A percentile compares a stretch with the other conserved stretches of the same genome.
phyloP scores from a whole-genome alignment of 2,797 vertebrate species.

The Synaphobranchus kaupii region DNA sequence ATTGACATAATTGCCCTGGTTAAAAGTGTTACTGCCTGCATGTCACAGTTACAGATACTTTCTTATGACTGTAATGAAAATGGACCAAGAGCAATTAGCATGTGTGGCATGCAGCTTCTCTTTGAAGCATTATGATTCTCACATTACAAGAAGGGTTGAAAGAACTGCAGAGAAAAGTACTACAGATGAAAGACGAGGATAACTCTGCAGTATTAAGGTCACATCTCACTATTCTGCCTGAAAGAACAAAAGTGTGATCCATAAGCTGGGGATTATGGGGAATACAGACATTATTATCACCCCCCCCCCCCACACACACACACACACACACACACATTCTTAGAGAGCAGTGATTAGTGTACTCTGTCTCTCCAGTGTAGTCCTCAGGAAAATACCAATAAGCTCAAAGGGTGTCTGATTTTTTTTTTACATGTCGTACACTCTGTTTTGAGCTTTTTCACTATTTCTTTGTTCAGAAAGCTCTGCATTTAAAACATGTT shows the following conservation, averaged over 20 bases:
- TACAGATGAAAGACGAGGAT: background rate
- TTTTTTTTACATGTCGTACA: background rate
- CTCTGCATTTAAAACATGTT: background rate
- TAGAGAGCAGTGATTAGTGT: background rate
- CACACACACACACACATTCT: background rate
- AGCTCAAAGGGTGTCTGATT: background rate
- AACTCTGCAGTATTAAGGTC: background rate
- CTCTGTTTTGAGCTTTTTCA: background rate
- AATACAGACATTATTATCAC: background rate
- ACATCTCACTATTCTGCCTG: background rate
- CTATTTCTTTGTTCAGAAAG: background rate
- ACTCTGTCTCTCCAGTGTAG: background rate
- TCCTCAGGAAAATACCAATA: background rate
- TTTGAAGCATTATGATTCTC: constrained; percentile 16
- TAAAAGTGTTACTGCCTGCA: constrained; percentile 22
- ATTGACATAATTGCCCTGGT: constrained; percentile 27
- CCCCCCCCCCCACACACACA: background rate
- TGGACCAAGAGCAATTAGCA: constrained; percentile 26
- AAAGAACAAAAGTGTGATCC: background rate
- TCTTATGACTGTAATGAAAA: constrained; percentile 23
- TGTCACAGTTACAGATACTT: constrained; percentile 13
- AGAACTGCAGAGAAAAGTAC: background rate
- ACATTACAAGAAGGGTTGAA: background rate
- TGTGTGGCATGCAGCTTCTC: constrained; percentile 20
- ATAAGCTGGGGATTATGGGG: background rate